phyloP scores from a whole-genome alignment of 2,113 vertebrate species.

The Perca flavescens region DNA sequence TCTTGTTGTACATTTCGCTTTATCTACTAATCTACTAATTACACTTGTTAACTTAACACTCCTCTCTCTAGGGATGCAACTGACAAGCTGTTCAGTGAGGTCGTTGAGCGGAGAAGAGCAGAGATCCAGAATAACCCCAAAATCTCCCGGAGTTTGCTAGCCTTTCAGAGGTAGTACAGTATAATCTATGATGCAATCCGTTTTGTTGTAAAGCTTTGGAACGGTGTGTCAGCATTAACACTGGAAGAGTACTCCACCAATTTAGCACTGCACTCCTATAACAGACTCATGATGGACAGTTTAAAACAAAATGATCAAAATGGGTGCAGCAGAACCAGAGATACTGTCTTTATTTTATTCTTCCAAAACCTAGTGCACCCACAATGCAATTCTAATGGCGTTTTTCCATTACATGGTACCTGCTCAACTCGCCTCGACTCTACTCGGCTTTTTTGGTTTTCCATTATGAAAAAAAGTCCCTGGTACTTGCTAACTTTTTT shows the following conservation, averaged over 20 bases:
- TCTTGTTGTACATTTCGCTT: not conserved
- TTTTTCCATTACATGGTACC: too few relatives aligned
- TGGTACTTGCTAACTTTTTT: too few relatives aligned
- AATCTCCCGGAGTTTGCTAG: constrained; percentile 84
- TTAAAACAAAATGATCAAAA: not conserved
- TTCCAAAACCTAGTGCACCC: not conserved
- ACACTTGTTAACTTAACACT: not conserved
- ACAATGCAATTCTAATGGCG: not conserved
- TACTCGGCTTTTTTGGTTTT: too few relatives aligned
- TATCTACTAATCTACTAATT: too few relatives aligned
- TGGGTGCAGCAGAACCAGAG: not conserved
- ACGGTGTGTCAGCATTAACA: not conserved
- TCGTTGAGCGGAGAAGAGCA: constrained; percentile 84
- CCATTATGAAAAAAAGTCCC: too few relatives aligned
- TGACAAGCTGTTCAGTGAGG: constrained; percentile 91
- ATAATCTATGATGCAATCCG: not conserved
- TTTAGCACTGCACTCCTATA: not conserved
- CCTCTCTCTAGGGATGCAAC: constrained; percentile 87
- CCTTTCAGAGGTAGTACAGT: constrained; percentile 87
- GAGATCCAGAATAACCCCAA: constrained; percentile 88
- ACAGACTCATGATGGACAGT: not conserved
- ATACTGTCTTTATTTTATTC: not conserved
- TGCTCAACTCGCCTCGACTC: too few relatives aligned
- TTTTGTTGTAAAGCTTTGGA: not conserved
- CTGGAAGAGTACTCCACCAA: not conserved